phyloP scores from a whole-genome alignment of 2,797 vertebrate species.

The Chromobotia macracanthus region DNA sequence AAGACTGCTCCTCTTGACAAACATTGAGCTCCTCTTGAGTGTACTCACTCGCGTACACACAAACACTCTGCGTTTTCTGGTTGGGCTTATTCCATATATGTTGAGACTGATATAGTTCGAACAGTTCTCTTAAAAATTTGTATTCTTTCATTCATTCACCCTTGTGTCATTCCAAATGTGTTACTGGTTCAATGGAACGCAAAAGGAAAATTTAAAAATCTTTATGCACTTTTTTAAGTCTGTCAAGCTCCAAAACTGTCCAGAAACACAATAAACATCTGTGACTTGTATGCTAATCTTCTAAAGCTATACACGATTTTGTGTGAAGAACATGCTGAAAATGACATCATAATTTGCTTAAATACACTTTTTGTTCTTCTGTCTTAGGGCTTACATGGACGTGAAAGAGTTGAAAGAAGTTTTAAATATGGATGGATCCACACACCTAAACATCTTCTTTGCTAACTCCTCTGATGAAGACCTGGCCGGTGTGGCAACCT shows the following conservation, averaged over 20 bases:
- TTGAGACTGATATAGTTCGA: constrained; percentile 1
- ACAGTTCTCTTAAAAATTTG: not conserved
- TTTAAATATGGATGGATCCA: constrained; percentile 90
- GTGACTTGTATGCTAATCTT: too few species aligned
- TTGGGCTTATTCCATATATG: not conserved
- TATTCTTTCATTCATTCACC: too few species aligned
- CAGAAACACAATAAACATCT: too few species aligned
- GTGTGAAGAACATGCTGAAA: not conserved
- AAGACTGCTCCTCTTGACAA: constrained; percentile 39
- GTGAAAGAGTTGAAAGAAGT: constrained; percentile 95
- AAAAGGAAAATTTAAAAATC: too few species aligned
- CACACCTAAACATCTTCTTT: constrained; percentile 98
- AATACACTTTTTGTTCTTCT: not conserved
- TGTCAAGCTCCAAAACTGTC: too few species aligned
- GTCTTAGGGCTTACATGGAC: constrained; percentile 90
- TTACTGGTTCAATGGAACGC: too few species aligned
- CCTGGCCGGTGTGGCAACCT: constrained; percentile 94
- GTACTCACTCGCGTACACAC: constrained; percentile 10
- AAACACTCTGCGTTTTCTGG: constrained; percentile 10
- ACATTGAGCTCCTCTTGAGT: too few species aligned
- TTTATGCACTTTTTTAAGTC: too few species aligned
- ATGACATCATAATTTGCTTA: too few species aligned
- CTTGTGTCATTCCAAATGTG: too few species aligned
- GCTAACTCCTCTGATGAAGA: constrained; percentile 97
- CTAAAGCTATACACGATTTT: not conserved